Evolutionary conservation across 2,888 invertebrate genomes (phyloP), one percentile per base, ranked within the genome.

Genomic region (Psylliodes chrysocephalus): DNA sequence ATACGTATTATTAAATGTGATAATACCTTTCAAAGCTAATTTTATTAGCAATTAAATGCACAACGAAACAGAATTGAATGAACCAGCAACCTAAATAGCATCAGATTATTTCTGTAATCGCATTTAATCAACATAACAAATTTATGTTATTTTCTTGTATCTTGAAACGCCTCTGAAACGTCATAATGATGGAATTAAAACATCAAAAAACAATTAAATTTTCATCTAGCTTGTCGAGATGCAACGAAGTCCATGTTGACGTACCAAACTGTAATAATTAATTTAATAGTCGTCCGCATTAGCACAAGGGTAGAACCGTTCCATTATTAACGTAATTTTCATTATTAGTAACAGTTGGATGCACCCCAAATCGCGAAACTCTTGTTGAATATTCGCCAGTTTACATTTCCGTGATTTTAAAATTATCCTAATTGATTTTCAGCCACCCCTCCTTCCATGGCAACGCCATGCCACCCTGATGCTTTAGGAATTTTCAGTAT

Each of bases 301-400:
- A 64, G 55, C 54, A 22, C 51, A 64, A 55, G 60, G 60, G 60
- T 49, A 40, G 59, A 60, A 64, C 53, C 60, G 60, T 64, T 64
- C 40, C 46, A 55, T 55, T 52, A 64, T 60, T 64, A 55, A 51
- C 44, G 53, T 56, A 56, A 64, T 61, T 54, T 25, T 30, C 61
- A 56, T 46, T 46, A 61, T 64, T 64, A 64, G 52, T 51, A 38
- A 64, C 60, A 44, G 46, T 46, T 19, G 60, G 52, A 44, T 64
- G 33, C 64, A 10, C 56, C 40, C 40, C 42, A 54, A 63, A 60
- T 56, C 56, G 40, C 40, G 17, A 33, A 56, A 49, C 51, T 35
- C 60, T 64, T 55, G 55, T 55, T 55, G 60, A 64, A 51, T 49
- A 53, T 64, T 60, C 64, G 33, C 54, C 49, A 64, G 59, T 51